Conservation (phyloP, 2,888 invertebrate genomes). For the Ornithoptera alexandrae region DNA sequence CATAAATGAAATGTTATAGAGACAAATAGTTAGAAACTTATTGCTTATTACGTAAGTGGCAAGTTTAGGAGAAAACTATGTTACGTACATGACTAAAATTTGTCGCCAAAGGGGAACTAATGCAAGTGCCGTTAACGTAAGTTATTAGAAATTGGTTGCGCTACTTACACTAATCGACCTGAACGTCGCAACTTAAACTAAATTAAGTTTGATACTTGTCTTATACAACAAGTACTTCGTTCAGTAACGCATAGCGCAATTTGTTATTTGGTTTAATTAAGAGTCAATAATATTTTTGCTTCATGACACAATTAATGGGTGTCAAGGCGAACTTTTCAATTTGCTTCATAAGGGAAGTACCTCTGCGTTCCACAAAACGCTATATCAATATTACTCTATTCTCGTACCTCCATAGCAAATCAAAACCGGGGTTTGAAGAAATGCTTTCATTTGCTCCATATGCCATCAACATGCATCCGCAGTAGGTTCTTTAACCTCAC, state of each 20-base stretch:
- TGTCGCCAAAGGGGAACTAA: conserved; percentile 50
- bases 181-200: conserved; percentile 56
- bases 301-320: no score
- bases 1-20: neutral
- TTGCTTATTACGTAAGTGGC: conserved; percentile 58
- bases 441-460: no score
- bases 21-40: conserved; percentile 34
- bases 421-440: no score
- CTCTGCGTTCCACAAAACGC: neutral
- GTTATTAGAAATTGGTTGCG: conserved; percentile 73
- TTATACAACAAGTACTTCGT: conserved; percentile 33
- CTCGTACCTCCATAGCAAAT: no score
- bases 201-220: conserved; percentile 54
- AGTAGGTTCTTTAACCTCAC: no score
- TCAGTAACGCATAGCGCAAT: conserved; percentile 14
- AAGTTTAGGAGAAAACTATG: conserved; percentile 66
- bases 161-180: conserved; percentile 66
- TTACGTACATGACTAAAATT: conserved; percentile 54
- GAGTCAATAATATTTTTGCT: no score
- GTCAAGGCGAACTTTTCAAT: neutral
- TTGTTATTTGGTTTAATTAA: neutral
- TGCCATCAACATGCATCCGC: no score
- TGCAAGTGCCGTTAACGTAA: conserved; percentile 71
- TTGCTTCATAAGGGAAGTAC: neutral
- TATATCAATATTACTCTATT: no score